Evolutionary conservation across 2,888 invertebrate species (phyloP), one percentile per base, ranked within the genome.

Genomic region (Ectropis crepuscularia): DNA sequence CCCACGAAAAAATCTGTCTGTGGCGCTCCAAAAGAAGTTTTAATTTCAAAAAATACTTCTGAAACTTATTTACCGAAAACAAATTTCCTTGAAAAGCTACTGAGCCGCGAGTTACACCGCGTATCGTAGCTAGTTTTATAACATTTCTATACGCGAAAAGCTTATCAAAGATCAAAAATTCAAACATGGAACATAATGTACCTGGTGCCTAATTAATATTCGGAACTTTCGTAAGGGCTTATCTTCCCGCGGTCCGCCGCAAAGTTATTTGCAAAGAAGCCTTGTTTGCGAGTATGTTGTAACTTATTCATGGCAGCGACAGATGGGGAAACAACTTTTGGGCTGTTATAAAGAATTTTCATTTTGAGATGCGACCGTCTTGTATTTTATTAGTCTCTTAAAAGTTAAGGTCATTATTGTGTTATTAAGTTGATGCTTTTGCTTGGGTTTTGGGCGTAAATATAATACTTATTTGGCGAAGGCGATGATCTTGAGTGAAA

Each of bases 241-340:
- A 50, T 42, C 47, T 41, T 42, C 28, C 16, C 41, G 41, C 41
- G 28, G 28, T 54, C 45, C 12, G 36, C 38, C 46, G 42, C 16
- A 54, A 66, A 60, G 43, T 63, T 57, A 54, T 66, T 48, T 50
- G 28, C 38, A 67, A 46, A 50, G 42, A 46, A 45, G 46, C 11
- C 43, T 54, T 68, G 55, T 67, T 54, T 66, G 51, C 42, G 36
- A 62, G 59, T 42, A 50, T 49, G 64, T 43, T 49, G 61, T 73
- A 61, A 71, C 53, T 76, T 76, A 78, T 78, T 78, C 75, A 78
- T 73, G 47, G 49, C 58, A 48, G 47, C 63, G 53, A 62, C 64
- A 71, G 67, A 71, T 69, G 71, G 61, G 50, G 64, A 68, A 57
- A 48, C 60, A 65, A 57, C 57, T 64, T 69, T 50, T 49, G 68